Evolutionary conservation across 2,888 invertebrate species (phyloP).

Genomic region (Ophioninae sp.): DNA sequence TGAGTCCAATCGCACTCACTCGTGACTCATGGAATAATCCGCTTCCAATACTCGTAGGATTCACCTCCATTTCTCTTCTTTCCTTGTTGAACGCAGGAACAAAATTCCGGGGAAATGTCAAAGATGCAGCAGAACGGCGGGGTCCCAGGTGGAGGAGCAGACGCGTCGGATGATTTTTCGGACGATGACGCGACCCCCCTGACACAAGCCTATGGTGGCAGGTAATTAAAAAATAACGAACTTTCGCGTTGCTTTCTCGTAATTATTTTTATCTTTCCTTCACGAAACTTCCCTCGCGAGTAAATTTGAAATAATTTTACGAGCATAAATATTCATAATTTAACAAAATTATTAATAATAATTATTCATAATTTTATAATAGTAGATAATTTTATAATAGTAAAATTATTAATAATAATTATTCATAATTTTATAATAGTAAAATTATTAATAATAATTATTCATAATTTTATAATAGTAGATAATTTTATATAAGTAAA

Average conservation of each 20-base stretch:
- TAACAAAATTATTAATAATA: too few relatives aligned
- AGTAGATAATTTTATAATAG: too few relatives aligned
- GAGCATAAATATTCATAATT: neutral
- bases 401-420: too few relatives aligned
- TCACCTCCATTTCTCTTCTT: neutral
- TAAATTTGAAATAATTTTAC: neutral
- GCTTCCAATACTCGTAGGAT: neutral
- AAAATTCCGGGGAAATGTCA: slow-evolving; percentile 82
- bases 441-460: too few relatives aligned
- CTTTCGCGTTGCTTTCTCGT: neutral
- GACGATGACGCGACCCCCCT: slow-evolving; percentile 94
- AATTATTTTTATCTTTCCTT: too few relatives aligned
- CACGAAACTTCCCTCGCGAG: neutral
- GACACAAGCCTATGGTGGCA: slow-evolving; percentile 94
- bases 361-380: too few relatives aligned
- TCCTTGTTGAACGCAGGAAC: slow-evolving; percentile 12
- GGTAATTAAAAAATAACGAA: slow-evolving; percentile 83
- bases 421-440: too few relatives aligned
- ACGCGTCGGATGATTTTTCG: slow-evolving; percentile 85
- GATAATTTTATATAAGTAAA: too few relatives aligned
- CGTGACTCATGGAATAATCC: neutral
- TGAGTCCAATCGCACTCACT: neutral
- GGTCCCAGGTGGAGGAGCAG: slow-evolving; percentile 83
- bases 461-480: too few relatives aligned
- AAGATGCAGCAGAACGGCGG: slow-evolving; percentile 84